A percentile compares a stretch with the other conserved stretches of the same genome.
These are phyloP conservation scores for Bryconaethiops microstoma DNA, from an alignment of 2,797 vertebrate genomes.

Conservation along the genomic window DNA sequence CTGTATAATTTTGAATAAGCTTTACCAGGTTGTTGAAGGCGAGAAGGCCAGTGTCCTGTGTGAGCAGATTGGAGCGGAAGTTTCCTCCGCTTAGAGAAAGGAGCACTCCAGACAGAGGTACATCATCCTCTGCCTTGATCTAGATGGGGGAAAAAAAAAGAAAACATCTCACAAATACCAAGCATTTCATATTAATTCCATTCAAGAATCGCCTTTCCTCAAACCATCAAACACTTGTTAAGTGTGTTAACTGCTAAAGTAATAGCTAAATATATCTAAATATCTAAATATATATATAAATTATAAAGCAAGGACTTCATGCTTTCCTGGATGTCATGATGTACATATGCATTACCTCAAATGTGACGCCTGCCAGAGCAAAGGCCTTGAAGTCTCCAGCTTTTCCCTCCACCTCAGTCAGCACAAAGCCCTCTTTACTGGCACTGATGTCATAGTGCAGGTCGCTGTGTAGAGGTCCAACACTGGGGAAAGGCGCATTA, in stretches of 20 bases:
- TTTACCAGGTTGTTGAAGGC: conserved; percentile 95
- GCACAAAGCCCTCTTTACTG: conserved; percentile 92
- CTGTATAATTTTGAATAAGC: not conserved
- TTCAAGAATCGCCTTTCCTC: not conserved
- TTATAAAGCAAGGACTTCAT: not conserved
- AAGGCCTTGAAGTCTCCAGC: conserved; percentile 95
- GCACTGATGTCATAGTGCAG: conserved; percentile 89
- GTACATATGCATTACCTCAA: conserved; percentile 82
- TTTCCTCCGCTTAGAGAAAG: conserved; percentile 93
- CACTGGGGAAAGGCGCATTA: conserved; percentile 69
- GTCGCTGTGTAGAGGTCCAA: conserved; percentile 95
- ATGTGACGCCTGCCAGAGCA: conserved; percentile 93
- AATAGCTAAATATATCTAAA: too few relatives aligned
- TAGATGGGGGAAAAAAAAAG: conserved; percentile 54
- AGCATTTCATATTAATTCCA: not conserved
- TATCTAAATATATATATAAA: too few relatives aligned
- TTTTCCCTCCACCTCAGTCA: conserved; percentile 88
- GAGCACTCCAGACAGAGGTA: conserved; percentile 93
- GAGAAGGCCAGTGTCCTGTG: conserved; percentile 92
- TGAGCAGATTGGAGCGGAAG: conserved; percentile 95
- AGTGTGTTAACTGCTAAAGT: too few relatives aligned
- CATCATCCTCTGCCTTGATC: conserved; percentile 92
- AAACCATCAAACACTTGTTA: not conserved
- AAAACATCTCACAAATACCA: not conserved
- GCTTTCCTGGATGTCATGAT: not conserved